These are phyloP conservation scores for Caenorhabditis imperialis DNA, from an alignment of 2,888 invertebrate species.

Conservation along the genomic window DNA sequence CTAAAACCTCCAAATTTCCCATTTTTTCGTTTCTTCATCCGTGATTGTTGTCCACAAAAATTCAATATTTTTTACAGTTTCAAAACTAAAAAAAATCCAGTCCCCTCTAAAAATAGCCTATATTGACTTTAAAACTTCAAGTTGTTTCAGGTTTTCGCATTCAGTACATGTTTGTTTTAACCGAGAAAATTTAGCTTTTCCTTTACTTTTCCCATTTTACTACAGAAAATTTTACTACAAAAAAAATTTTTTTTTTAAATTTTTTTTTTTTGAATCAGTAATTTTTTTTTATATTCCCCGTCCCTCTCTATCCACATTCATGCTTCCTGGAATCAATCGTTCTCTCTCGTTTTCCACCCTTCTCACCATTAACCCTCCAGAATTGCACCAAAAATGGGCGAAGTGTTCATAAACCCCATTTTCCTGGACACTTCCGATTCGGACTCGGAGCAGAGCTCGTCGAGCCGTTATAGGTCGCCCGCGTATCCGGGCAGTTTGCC, in stretches of 20 bases:
- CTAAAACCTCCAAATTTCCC: not conserved
- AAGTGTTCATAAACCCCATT: slow-evolving; percentile 63
- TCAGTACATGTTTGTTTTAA: no score
- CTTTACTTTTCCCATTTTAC: no score
- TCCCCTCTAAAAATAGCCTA: not conserved
- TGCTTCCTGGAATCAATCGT: not conserved
- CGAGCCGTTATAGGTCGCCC: slow-evolving; percentile 52
- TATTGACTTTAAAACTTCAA: not conserved
- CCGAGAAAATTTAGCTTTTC: no score
- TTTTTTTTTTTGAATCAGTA: not conserved
- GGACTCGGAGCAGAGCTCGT: slow-evolving; percentile 60
- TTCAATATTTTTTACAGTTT: no score
- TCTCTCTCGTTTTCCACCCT: not conserved
- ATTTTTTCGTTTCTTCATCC: no score
- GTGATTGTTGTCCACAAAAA: no score
- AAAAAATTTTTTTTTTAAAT: no score
- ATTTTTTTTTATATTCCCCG: not conserved
- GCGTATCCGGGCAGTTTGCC: slow-evolving; percentile 43
- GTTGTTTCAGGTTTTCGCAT: no score
- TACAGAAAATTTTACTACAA: no score
- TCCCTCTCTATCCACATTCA: not conserved
- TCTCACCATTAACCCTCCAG: not conserved
- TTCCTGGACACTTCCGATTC: slow-evolving; percentile 59
- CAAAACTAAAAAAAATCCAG: no score
- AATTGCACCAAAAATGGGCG: slow-evolving; percentile 48